Evolutionary conservation across 2,888 invertebrate genomes (phyloP), one percentile per base, ranked within the genome.

Genomic region (Caradrina kadenii): DNA sequence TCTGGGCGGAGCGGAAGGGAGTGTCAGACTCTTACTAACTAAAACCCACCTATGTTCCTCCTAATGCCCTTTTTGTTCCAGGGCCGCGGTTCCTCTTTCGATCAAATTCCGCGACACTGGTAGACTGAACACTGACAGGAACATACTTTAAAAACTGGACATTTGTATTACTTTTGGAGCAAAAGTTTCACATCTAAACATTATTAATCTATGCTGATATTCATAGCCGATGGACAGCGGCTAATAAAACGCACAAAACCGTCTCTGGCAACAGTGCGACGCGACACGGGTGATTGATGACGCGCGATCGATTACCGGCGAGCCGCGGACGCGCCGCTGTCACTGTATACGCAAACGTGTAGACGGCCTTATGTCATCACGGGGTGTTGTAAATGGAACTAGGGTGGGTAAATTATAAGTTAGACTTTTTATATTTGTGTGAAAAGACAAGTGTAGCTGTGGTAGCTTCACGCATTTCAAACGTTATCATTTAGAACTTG

Each of bases 161-260:
- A n/a, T n/a, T n/a, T n/a, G n/a, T n/a, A n/a, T n/a, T n/a, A n/a
- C n/a, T 26, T 26, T 26, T 26, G 35, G 7, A 35, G 1, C 15
- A 45, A 45, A 17, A 45, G 17, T 42, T 11, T 11, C 48, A 7
- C 8, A 49, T 70, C 65, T 64, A 13, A 15, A 21, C 42, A 35
- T 26, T 1, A 17, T 15, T 71, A 45, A 4, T 71, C 70, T 56
- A 26, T 73, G 55, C 58, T 80, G 76, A 83, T 83, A 83, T 81
- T 79, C 82, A 81, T 75, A 66, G 63, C 10, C 72, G 76, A 79
- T 76, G 84, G 83, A 81, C 87, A 82, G 76, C 73, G 83, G 70
- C 78, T 85, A 91, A 91, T 91, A 91, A 92, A 91, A 92, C 87
- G 86, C 86, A 87, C 87, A 89, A 88, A 89, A 86, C 82, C 83